These are phyloP conservation scores for Apus apus DNA, from an alignment of 2,113 vertebrate species.

Conservation along the genomic window DNA sequence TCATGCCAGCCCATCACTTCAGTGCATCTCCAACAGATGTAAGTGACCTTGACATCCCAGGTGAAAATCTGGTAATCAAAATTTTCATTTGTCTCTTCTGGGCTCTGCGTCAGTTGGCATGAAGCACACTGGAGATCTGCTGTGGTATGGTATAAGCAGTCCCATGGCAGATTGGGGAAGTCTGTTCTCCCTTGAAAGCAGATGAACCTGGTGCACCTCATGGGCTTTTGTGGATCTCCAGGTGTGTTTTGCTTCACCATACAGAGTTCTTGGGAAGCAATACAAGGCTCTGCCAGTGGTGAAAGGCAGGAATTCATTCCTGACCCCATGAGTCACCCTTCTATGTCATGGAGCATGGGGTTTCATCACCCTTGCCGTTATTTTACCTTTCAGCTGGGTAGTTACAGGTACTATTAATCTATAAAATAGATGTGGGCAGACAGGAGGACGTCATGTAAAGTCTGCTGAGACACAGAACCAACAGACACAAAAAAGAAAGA, in stretches of 20 bases:
- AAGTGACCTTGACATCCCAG: not conserved
- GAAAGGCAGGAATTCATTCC: slow-evolving; percentile 10
- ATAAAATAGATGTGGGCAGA: slow-evolving; percentile 58
- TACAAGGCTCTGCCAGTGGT: not conserved
- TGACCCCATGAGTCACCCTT: slow-evolving; percentile 18
- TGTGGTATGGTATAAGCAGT: not conserved
- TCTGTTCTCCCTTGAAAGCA: not conserved
- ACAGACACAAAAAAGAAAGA: slow-evolving; percentile 13
- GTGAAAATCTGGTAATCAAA: not conserved
- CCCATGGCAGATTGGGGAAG: not conserved
- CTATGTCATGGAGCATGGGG: not conserved
- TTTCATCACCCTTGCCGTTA: slow-evolving; percentile 53
- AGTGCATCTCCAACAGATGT: not conserved
- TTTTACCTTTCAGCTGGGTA: slow-evolving; percentile 52
- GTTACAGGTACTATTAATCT: slow-evolving; percentile 70
- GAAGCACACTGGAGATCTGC: not conserved
- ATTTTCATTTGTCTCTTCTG: not conserved
- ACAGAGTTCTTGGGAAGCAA: not conserved
- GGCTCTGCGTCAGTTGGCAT: not conserved
- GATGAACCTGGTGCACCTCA: not conserved
- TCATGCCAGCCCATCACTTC: not conserved
- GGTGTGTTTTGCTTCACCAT: not conserved
- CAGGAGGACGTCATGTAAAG: slow-evolving; percentile 43
- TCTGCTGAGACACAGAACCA: slow-evolving; percentile 42
- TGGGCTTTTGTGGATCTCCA: not conserved